phyloP scores from a whole-genome alignment of 2,113 vertebrate genomes.

The Nanger granti region DNA sequence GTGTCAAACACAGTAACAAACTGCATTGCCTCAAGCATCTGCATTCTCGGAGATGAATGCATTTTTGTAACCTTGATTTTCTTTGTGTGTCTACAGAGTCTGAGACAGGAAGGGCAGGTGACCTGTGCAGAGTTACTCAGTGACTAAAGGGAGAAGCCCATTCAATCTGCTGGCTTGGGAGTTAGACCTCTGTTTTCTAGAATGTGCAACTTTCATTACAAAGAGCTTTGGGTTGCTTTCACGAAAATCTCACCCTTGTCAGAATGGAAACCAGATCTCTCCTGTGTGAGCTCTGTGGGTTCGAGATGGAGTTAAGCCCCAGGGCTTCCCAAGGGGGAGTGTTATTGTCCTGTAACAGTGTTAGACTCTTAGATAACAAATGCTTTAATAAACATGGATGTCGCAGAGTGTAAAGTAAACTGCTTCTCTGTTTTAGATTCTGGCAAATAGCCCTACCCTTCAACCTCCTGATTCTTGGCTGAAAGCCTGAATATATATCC shows the following conservation, averaged over 20 bases:
- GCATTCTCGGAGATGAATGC: not conserved
- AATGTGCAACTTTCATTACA: not conserved
- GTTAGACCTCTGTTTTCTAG: not conserved
- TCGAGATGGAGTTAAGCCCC: not conserved
- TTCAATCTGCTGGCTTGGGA: not conserved
- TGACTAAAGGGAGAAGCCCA: not conserved
- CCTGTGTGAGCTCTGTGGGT: not conserved
- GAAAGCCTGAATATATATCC: not conserved
- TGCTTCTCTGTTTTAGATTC: conserved; percentile 29
- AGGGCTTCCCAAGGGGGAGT: conserved; percentile 30
- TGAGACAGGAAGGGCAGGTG: conserved; percentile 11
- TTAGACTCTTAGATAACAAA: conserved; percentile 3
- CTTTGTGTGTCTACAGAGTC: not conserved
- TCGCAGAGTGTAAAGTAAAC: not conserved
- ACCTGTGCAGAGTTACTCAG: not conserved
- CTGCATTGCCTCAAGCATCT: not conserved
- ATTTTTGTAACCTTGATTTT: not conserved
- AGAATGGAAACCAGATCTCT: conserved; percentile 35
- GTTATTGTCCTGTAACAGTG: conserved; percentile 22
- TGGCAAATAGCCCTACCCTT: conserved; percentile 38
- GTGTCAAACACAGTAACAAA: not conserved
- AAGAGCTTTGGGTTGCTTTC: conserved; percentile 37
- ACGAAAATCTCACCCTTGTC: conserved; percentile 25
- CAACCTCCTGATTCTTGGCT: conserved; percentile 56
- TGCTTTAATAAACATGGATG: conserved; percentile 15